Base-by-base conservation (phyloP, 2,888 invertebrate species). In the Agriotes lineatus region DNA sequence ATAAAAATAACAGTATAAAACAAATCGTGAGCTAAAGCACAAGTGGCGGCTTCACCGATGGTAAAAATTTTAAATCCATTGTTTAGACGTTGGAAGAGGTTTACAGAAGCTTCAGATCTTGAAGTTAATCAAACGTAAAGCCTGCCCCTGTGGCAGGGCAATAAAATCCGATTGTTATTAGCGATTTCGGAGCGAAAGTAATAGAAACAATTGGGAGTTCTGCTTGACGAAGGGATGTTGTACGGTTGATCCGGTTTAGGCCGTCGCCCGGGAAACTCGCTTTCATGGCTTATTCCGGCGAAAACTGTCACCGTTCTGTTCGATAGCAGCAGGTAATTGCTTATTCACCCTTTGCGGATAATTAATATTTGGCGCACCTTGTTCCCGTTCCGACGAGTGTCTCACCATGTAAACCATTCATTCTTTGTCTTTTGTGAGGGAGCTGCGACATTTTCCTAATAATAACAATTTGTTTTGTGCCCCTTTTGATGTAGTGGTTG, bases 311-410 rank as follows among this genome's bases (percentile, higher is more conserved):
- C 30, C 20, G 48, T 60, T 60, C 19, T 45, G 48, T 60, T 48
- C 45, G 33, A 35, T 60, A 48, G 22, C 58, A 48, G 37, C 64
- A 69, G 73, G 73, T 73, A 71, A 73, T 73, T 71, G 64, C 69
- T 67, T 66, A 71, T 72, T 72, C 72, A 72, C 61, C 71, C 69
- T 69, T 50, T 67, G 61, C 65, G 67, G 67, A 71, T 73, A 73
- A 71, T 73, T 73, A 73, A 73, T 69, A 73, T 60, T 54, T 39
- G 58, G 20, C 39, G 25, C 58, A 48, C 58, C 57, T 35, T 19
- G 39, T 4, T 42, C 25, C 16, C 10, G 39, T 42, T 44, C 16
- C 10, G 39, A 39, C n/a, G 59, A 18, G 44, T 22, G 19, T 9
- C 50, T 20, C 50, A 25, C 4, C 25, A 25, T 25, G 25, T 25